A percentile compares a stretch with the other conserved stretches of the same genome.
These are phyloP conservation scores for Leptinotarsa juncta DNA, from an alignment of 2,888 invertebrate species.

Conservation along the genomic window DNA sequence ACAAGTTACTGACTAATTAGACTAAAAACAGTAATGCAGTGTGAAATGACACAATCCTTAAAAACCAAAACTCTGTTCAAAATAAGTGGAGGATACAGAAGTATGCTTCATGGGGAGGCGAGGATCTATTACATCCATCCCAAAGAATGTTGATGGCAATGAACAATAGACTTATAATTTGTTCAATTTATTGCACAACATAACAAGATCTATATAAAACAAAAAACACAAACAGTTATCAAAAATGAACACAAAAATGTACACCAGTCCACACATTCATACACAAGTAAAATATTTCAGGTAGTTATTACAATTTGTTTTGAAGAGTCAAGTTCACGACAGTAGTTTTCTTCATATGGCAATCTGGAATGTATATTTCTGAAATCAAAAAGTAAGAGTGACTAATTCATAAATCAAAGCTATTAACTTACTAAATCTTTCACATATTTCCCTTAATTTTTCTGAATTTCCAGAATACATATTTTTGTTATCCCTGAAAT, in stretches of 20 bases:
- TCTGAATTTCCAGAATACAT: slow-evolving; percentile 49
- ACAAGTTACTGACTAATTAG: too few relatives aligned
- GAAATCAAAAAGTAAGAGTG: background rate
- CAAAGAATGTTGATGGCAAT: background rate
- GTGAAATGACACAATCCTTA: too few relatives aligned
- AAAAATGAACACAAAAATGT: background rate
- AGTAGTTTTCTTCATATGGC: slow-evolving; percentile 12
- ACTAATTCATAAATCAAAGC: background rate
- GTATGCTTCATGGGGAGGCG: background rate
- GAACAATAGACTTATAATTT: background rate
- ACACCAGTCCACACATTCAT: background rate
- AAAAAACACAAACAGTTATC: background rate
- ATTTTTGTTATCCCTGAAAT: slow-evolving; percentile 46
- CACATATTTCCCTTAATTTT: slow-evolving; percentile 47
- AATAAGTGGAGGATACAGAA: too few relatives aligned
- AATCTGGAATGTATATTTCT: slow-evolving; percentile 26
- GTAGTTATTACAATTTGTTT: background rate
- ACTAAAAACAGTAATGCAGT: too few relatives aligned
- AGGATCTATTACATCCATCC: too few relatives aligned
- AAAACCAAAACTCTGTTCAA: too few relatives aligned
- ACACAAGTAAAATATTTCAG: background rate
- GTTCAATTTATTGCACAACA: slow-evolving; percentile 4
- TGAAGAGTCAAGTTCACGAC: background rate
- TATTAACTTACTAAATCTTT: slow-evolving; percentile 55
- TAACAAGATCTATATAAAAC: slow-evolving; percentile 10